Percentiles rank a stretch among this genome's conserved stretches.
Conservation (phyloP, 2,113 vertebrate genomes). For the Entomyzon cyanotis region DNA sequence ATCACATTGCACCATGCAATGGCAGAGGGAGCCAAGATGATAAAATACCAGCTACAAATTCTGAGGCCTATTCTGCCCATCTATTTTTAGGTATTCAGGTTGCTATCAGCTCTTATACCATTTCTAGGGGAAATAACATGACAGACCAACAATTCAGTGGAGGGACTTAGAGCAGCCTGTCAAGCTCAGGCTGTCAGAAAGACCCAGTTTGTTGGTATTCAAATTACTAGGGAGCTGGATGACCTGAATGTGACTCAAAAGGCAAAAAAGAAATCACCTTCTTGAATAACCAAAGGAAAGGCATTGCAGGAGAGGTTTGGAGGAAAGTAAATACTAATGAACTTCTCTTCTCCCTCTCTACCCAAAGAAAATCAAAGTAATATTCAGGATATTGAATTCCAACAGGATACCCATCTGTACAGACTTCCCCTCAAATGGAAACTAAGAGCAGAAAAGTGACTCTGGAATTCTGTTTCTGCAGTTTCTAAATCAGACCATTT, state of each 20-base stretch:
- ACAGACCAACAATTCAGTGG: slow-evolving; percentile 4
- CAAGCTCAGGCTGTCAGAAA: slow-evolving; percentile 32
- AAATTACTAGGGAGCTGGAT: background rate
- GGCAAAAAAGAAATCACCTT: background rate
- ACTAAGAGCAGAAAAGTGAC: background rate
- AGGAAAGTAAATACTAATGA: background rate
- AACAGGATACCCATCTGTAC: background rate
- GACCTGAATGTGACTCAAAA: background rate
- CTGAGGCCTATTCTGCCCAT: background rate
- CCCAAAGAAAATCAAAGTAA: background rate
- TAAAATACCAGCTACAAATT: background rate
- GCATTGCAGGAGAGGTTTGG: background rate
- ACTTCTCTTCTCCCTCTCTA: background rate
- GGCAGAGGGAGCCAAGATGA: background rate
- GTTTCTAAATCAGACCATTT: background rate
- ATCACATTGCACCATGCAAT: background rate
- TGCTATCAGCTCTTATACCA: slow-evolving; percentile 11
- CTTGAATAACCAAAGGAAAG: background rate
- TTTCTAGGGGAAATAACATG: background rate
- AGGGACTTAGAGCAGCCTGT: background rate
- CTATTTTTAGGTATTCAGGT: slow-evolving; percentile 45
- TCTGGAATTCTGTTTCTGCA: background rate
- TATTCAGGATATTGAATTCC: background rate
- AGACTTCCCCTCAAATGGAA: background rate
- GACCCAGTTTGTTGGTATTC: slow-evolving; percentile 26